Base-by-base conservation (phyloP, 2,113 vertebrate species). In the Xiphorhynchus elegans region DNA sequence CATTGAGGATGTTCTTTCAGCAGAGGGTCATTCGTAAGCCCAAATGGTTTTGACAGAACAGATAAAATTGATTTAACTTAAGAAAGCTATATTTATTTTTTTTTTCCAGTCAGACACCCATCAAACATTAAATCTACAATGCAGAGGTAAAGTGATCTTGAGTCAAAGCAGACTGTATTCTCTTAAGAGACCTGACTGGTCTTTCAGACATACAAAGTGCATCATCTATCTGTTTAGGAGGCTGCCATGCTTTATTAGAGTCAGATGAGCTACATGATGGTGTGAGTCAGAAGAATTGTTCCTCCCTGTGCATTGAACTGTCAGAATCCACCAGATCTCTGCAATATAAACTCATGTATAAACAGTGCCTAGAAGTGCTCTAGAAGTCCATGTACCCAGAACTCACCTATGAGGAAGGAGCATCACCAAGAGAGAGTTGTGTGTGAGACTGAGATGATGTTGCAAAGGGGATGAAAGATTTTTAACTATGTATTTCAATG, bases 181-280 rank as follows among this genome's bases (percentile, higher is more conserved):
- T 93, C 93, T 78, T 92, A 78, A 87, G 88, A 74, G 83, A 90
- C 44, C 17, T 63, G 69, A 72, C 35, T 9, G 33, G 85, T 67
- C 76, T 92, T 89, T 96, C 79, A 89, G 72, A 93, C 15, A 60
- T 84, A 84, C 79, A 58, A 92, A 90, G 83, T 72, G 59, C 72
- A 90, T 66, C 62, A 52, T 73, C 92, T 88, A 11, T 59, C 35
- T 84, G 62, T 82, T 90, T 78, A 90, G 88, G 88, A 93, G 64
- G 23, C 73, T 92, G 58, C 31, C 10, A 10, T n/a, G 42, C 52
- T 75, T 93, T 87, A 72, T 96, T 91, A 91, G 56, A 75, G 44
- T 84, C 83, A 75, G n/a, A 68, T 84, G 83, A 90, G 37, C 76
- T 84, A 44, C 63, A 6, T 25, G 53, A 73, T 42, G 69, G 37